Evolutionary conservation across 2,113 vertebrate genomes (phyloP), one percentile per base, ranked within the genome.

Genomic region (Oxygymnocypris stewartii): DNA sequence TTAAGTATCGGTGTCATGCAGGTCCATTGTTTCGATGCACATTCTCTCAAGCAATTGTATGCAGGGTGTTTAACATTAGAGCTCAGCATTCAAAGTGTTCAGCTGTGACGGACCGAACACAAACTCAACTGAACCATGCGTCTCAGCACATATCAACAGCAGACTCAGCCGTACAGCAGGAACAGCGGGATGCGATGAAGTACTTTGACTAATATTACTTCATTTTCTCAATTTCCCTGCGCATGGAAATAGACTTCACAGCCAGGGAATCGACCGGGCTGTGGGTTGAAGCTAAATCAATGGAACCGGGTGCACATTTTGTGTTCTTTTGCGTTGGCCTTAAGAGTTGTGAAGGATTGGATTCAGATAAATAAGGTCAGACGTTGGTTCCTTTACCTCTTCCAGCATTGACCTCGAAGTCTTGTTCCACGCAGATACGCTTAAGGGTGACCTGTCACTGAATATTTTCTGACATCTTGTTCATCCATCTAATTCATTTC

Each of bases 1-100:
- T 87, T 91, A 88, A 71, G 75, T 87, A 91, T 88, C 87, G 87
- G 86, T 85, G 84, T 89, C 92, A 92, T 93, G 92, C 92, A 91
- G 80, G 88, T 85, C 79, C 80, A 49, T 85, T 63, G 86, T 82
- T 82, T 75, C 83, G 65, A 87, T 89, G 88, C 88, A 89, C 73
- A 81, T 87, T 89, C 69, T 80, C 65, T 82, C 81, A 40, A 86
- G 77, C 80, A 86, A 86, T 78, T 67, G 84, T 86, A 88, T 86
- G 85, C 84, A 83, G 74, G 79, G 85, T 51, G 81, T 87, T 35
- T 85, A 85, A 86, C 82, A 67, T 35, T 75, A 73, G 61, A 31
- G 49, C 54, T 84, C 42, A 11, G 18, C 37, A 75, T 44, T 84
- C 69, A 31, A 23, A 63, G 23, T 40, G 25, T 49, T 49, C 23